phyloP scores from a whole-genome alignment of 2,888 invertebrate genomes.

The Empis livida region DNA sequence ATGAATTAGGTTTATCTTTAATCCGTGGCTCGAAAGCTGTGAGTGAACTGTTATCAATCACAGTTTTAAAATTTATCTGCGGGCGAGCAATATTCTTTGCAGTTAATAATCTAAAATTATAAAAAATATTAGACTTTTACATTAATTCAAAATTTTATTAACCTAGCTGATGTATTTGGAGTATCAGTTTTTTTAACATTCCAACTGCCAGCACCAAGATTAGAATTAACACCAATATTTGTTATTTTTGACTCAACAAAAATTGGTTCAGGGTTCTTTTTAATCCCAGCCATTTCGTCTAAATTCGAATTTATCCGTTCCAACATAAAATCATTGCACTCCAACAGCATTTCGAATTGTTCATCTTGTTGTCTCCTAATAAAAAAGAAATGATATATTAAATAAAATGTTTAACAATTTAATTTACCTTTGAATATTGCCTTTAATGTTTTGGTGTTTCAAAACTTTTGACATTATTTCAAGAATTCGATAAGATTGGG shows the following conservation, averaged over 20 bases:
- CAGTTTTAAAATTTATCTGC: constrained; percentile 71
- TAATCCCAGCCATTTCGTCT: constrained; percentile 52
- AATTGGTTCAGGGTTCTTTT: constrained; percentile 39
- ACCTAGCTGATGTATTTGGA: constrained; percentile 20
- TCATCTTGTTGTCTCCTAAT: constrained; percentile 44
- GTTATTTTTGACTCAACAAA: constrained; percentile 32
- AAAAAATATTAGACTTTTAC: not conserved
- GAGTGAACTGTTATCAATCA: constrained; percentile 63
- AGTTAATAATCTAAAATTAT: constrained; percentile 43
- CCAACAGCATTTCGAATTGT: constrained; percentile 62
- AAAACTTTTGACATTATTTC: constrained; percentile 44
- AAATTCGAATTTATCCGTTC: constrained; percentile 65
- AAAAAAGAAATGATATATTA: too few relatives aligned
- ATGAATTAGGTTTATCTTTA: constrained; percentile 74
- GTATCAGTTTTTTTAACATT: constrained; percentile 30
- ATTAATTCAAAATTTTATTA: too few relatives aligned
- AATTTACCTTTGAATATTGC: constrained; percentile 39
- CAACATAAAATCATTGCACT: constrained; percentile 70
- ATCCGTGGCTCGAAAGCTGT: constrained; percentile 73
- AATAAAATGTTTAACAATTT: not conserved
- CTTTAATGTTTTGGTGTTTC: constrained; percentile 41
- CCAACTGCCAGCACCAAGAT: constrained; percentile 45
- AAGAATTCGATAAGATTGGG: constrained; percentile 51
- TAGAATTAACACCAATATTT: constrained; percentile 1
- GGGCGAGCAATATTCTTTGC: constrained; percentile 66